Percentiles rank a stretch among this genome's conserved stretches.
phyloP scores from a whole-genome alignment of 1,140 invertebrate species.

The Zaprionus kolodkinae region DNA sequence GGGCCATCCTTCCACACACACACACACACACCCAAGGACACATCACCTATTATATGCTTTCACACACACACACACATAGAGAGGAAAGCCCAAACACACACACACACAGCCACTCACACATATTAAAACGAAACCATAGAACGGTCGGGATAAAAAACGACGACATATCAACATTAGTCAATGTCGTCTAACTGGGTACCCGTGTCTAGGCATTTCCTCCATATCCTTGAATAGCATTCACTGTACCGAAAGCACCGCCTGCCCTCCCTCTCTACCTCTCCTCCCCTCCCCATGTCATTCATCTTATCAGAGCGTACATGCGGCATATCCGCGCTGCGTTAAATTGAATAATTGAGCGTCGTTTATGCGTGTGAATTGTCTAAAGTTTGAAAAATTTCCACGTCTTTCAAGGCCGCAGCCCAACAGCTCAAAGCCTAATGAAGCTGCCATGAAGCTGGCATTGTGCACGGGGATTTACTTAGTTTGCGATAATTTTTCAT shows the following conservation, averaged over 20 bases:
- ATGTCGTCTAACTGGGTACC: constrained; percentile 74
- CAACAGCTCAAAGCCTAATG: constrained; percentile 9
- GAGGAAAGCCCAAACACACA: constrained; percentile 49
- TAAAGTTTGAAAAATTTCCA: constrained; percentile 79
- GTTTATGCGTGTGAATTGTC: constrained; percentile 56
- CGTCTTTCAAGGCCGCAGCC: constrained; percentile 38
- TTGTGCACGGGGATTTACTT: not conserved
- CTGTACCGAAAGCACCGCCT: not conserved
- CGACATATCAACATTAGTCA: constrained; percentile 81
- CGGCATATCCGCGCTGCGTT: constrained; percentile 49
- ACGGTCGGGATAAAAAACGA: constrained; percentile 45
- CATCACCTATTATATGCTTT: not conserved
- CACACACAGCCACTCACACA: constrained; percentile 48
- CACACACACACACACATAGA: constrained; percentile 8
- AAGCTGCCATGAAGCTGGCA: not conserved
- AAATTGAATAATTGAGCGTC: constrained; percentile 67
- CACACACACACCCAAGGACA: constrained; percentile 13
- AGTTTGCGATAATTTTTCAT: not conserved
- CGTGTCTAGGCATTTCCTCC: constrained; percentile 62
- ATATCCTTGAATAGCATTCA: constrained; percentile 25
- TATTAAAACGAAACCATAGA: constrained; percentile 72
- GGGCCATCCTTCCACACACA: constrained; percentile 22
- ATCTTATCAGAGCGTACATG: constrained; percentile 18
- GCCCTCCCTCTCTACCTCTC: not conserved
- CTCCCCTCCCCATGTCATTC: not conserved